Evolutionary conservation across 2,888 invertebrate species (phyloP).

Genomic region (Lasioglossum oenotherae): DNA sequence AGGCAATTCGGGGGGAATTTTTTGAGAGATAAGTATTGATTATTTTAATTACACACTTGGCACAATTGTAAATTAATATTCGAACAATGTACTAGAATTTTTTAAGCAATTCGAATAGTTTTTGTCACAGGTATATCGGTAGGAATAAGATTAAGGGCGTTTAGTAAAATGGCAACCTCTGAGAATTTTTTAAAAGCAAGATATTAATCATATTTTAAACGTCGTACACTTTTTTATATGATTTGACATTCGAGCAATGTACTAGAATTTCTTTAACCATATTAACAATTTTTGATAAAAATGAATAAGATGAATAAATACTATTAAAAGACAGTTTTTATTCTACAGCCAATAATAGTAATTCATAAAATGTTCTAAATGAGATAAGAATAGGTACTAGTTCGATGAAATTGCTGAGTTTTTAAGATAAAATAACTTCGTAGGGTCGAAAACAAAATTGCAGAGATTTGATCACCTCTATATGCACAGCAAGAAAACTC

Average conservation of each 20-base stretch:
- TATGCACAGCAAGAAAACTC: neutral
- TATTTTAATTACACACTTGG: neutral
- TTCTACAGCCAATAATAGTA: neutral
- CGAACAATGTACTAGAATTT: neutral
- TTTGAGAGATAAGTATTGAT: neutral
- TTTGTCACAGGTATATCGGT: too few species aligned
- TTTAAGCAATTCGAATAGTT: neutral
- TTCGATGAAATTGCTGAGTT: neutral
- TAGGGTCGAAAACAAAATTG: neutral
- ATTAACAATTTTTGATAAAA: too few species aligned
- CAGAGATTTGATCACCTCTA: neutral
- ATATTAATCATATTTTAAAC: too few species aligned
- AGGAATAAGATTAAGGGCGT: too few species aligned
- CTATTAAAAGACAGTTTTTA: neutral
- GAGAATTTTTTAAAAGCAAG: too few species aligned
- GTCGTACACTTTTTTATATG: too few species aligned
- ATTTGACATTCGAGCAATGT: too few species aligned
- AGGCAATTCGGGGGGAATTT: neutral
- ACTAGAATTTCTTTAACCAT: too few species aligned
- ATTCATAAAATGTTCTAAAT: neutral
- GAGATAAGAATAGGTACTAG: too few species aligned
- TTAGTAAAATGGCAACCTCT: too few species aligned
- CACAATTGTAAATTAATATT: neutral
- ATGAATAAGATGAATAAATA: neutral
- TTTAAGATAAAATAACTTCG: neutral